phyloP scores from a whole-genome alignment of 2,888 invertebrate genomes.

The Drosophila kambysellisi region DNA sequence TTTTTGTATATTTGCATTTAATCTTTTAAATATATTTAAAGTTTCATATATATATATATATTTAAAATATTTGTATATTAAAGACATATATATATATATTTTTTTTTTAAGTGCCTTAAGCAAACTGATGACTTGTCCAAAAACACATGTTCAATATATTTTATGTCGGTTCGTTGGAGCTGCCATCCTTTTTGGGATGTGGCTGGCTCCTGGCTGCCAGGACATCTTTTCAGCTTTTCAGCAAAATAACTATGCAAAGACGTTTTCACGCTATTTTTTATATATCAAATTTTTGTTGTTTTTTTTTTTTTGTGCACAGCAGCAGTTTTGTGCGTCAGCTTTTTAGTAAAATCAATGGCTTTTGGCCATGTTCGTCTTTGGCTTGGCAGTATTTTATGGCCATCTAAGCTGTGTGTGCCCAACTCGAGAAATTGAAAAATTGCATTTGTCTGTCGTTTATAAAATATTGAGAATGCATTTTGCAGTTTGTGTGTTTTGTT shows the following conservation, averaged over 20 bases:
- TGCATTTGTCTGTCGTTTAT: conserved; percentile 71
- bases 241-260: conserved; percentile 45
- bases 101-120: not conserved
- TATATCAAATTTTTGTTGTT: not conserved
- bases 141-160: conserved; percentile 46
- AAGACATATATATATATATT: not conserved
- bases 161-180: conserved; percentile 38
- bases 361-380: conserved; percentile 18
- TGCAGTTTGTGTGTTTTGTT: conserved; percentile 15
- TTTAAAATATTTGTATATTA: not conserved
- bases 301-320: not conserved
- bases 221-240: conserved; percentile 8
- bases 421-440: conserved; percentile 72
- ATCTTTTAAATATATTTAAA: not conserved
- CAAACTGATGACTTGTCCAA: conserved; percentile 8
- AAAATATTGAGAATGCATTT: conserved; percentile 66
- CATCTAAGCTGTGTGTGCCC: conserved; percentile 65
- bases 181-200: conserved; percentile 12
- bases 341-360: conserved; percentile 17
- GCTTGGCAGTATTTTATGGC: conserved; percentile 60
- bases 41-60: not conserved
- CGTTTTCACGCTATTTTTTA: conserved; percentile 9
- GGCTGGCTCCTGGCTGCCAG: not conserved
- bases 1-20: not conserved
- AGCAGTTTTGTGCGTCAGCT: conserved; percentile 47